These are phyloP conservation scores for Diplogasteroides magnus DNA, from an alignment of 1,140 invertebrate species.

Conservation along the genomic window DNA sequence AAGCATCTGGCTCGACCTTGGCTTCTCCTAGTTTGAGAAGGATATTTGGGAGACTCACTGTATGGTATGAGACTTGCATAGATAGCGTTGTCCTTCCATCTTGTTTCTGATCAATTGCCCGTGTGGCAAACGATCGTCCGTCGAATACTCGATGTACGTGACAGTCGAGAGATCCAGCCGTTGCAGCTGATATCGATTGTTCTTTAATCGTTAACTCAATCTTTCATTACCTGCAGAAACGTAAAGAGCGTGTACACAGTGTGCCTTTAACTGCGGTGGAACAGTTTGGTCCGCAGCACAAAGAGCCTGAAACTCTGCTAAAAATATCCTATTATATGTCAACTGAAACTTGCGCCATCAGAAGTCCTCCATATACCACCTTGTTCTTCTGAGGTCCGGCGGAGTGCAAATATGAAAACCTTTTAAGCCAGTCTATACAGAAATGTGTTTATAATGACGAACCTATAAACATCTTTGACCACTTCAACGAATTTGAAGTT, in stretches of 20 bases:
- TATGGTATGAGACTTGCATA: no score
- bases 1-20: no score
- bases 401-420: not conserved
- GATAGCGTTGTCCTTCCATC: no score
- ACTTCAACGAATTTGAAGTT: not conserved
- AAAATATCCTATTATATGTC: not conserved
- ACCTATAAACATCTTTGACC: not conserved
- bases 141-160: not conserved
- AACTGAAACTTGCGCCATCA: not conserved
- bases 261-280: not conserved
- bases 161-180: not conserved
- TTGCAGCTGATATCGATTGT: not conserved
- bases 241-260: not conserved
- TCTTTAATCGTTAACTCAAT: no score
- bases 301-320: not conserved
- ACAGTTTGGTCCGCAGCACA: not conserved
- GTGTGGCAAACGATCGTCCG: no score
- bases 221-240: not conserved
- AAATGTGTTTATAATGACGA: not conserved
- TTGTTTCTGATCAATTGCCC: no score
- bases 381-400: not conserved
- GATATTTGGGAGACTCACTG: no score
- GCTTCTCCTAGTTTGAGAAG: no score
- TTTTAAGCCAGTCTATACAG: not conserved
- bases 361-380: not conserved